phyloP scores from a whole-genome alignment of 1,140 invertebrate species.

The Drosophila ogumai region DNA sequence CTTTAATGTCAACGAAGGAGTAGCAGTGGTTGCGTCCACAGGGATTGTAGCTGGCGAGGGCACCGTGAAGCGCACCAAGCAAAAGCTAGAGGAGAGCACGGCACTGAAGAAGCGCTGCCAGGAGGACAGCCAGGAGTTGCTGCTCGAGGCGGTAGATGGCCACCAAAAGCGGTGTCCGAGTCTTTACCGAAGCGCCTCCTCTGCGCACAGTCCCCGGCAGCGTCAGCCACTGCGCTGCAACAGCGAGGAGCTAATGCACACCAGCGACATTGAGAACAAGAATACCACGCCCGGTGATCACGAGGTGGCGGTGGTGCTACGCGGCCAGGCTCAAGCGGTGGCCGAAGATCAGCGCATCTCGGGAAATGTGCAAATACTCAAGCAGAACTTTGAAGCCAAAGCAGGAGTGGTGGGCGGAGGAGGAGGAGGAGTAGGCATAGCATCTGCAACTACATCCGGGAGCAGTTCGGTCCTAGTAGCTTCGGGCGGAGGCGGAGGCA shows the following conservation, averaged over 20 bases:
- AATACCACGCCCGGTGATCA: slow-evolving; percentile 60
- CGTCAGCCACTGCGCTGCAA: slow-evolving; percentile 75
- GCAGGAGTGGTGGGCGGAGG: slow-evolving; percentile 84
- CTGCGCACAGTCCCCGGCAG: slow-evolving; percentile 60
- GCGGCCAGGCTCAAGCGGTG: slow-evolving; percentile 31
- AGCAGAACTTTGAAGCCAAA: slow-evolving; percentile 94
- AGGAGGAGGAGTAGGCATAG: slow-evolving; percentile 42
- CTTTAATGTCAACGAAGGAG: slow-evolving; percentile 72
- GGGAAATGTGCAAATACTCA: slow-evolving; percentile 92
- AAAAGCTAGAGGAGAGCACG: slow-evolving; percentile 89
- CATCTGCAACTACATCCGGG: slow-evolving; percentile 77
- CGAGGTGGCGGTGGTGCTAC: slow-evolving; percentile 51
- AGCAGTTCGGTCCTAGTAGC: slow-evolving; percentile 48
- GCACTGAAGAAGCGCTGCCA: slow-evolving; percentile 86
- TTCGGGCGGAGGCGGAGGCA: slow-evolving; percentile 7
- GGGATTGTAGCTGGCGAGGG: slow-evolving; percentile 86
- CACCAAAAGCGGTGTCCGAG: slow-evolving; percentile 55
- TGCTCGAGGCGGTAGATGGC: slow-evolving; percentile 36
- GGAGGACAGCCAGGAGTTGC: slow-evolving; percentile 74
- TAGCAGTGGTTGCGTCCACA: slow-evolving; percentile 73
- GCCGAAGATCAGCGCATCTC: slow-evolving; percentile 84
- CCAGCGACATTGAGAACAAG: slow-evolving; percentile 82
- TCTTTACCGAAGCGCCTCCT: slow-evolving; percentile 73
- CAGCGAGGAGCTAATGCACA: slow-evolving; percentile 83
- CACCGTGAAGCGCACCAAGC: slow-evolving; percentile 90